A percentile compares a stretch with the other conserved stretches of the same genome.
These are phyloP conservation scores for Mesopsocus fuscifrons DNA, from an alignment of 2,888 invertebrate genomes.

Conservation along the genomic window DNA sequence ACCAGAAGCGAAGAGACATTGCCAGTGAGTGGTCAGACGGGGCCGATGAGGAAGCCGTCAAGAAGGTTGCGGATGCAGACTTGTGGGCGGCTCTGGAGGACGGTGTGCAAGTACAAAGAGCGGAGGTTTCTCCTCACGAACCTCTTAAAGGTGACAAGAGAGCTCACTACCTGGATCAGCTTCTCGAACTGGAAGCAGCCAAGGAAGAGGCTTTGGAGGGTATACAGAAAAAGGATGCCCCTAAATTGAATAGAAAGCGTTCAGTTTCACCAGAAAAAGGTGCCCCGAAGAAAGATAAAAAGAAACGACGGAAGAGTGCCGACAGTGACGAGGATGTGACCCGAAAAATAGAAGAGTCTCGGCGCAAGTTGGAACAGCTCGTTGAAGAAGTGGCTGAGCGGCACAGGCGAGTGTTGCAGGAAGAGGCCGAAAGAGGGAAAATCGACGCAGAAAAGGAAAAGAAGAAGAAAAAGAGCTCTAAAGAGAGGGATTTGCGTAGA, in stretches of 20 bases:
- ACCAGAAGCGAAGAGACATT: constrained; percentile 18
- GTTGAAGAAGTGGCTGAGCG: neutral
- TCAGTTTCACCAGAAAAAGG: constrained; percentile 12
- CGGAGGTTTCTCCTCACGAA: constrained; percentile 4
- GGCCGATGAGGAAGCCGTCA: neutral
- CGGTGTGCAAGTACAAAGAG: neutral
- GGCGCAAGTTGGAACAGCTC: neutral
- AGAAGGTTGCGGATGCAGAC: neutral
- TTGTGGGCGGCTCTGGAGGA: neutral
- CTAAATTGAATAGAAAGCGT: neutral
- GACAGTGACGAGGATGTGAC: constrained; percentile 14
- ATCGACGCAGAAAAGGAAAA: constrained; percentile 10
- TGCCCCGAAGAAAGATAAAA: constrained; percentile 14
- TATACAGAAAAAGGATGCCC: neutral
- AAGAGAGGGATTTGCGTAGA: constrained; percentile 11
- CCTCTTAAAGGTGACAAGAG: neutral
- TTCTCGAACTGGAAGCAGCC: neutral
- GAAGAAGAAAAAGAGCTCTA: constrained; percentile 12
- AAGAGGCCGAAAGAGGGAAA: neutral
- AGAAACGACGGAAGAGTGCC: constrained; percentile 15
- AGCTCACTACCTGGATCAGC: neutral
- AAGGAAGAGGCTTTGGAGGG: neutral
- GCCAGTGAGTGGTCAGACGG: constrained; percentile 5
- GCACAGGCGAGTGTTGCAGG: neutral
- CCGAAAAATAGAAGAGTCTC: constrained; percentile 15